A percentile compares a stretch with the other conserved stretches of the same genome.
Evolutionary conservation across 2,797 vertebrate species (phyloP).

Genomic region (Enteromius trimaculatus): DNA sequence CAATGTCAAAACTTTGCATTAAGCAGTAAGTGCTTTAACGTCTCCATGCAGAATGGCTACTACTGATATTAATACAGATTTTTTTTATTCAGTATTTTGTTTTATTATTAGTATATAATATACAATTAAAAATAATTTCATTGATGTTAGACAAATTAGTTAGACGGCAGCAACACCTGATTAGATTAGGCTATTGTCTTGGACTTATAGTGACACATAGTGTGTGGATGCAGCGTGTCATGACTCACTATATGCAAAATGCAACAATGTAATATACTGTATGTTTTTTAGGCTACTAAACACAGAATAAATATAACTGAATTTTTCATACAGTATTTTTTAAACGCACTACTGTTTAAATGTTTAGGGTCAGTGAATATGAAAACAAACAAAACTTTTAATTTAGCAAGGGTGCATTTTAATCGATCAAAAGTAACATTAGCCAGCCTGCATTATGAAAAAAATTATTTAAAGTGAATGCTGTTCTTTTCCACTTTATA

Average conservation of each 20-base stretch:
- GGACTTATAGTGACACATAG: background rate
- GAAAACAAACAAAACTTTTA: background rate
- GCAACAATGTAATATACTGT: background rate
- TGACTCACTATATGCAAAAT: background rate
- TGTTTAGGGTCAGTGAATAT: background rate
- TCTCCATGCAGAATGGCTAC: background rate
- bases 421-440: background rate
- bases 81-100: background rate
- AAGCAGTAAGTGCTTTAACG: background rate
- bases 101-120: background rate
- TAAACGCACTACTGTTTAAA: background rate
- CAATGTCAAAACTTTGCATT: slow-evolving; percentile 9
- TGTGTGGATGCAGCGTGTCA: background rate
- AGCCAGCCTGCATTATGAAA: background rate
- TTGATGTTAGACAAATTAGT: background rate
- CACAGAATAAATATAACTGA: background rate
- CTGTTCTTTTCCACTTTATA: background rate
- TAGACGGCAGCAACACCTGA: background rate
- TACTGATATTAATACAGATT: too few relatives aligned
- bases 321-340: background rate
- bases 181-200: background rate
- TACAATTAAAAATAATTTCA: background rate
- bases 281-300: background rate
- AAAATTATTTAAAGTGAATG: background rate
- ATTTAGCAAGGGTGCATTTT: background rate